phyloP scores from a whole-genome alignment of 2,113 vertebrate species.

The Otus sunia region DNA sequence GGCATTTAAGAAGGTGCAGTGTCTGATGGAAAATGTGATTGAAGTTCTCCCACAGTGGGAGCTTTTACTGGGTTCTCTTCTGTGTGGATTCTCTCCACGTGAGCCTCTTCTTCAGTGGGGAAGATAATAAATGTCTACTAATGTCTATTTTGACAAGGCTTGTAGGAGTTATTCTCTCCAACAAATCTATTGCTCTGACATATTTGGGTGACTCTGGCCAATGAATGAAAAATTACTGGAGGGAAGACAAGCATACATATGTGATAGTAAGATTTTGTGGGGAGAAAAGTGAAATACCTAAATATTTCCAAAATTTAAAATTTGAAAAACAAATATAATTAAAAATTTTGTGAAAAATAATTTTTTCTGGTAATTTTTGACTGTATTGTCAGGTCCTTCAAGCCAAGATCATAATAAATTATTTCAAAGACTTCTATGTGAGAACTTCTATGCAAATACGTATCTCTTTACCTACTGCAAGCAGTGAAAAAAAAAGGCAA shows the following conservation, averaged over 20 bases:
- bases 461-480: not conserved
- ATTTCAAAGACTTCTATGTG: not conserved
- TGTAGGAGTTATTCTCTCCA: slow-evolving; percentile 9
- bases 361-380: not conserved
- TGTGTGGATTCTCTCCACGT: slow-evolving; percentile 15
- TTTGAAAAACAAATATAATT: not conserved
- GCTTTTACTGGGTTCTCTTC: not conserved
- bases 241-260: not conserved
- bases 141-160: slow-evolving; percentile 13
- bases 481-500: not conserved
- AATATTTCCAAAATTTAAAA: not conserved
- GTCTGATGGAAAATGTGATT: slow-evolving; percentile 28
- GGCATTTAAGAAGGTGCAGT: slow-evolving; percentile 33
- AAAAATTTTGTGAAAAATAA: not conserved
- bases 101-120: not conserved
- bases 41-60: slow-evolving; percentile 56
- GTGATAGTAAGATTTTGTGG: not conserved
- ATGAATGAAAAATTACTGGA: not conserved
- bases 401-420: not conserved
- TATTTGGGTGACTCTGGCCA: not conserved
- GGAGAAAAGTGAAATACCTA: not conserved
- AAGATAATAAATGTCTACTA: not conserved
- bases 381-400: not conserved
- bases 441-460: not conserved
- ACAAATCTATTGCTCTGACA: not conserved